Percentiles rank a stretch among this genome's conserved stretches.
phyloP scores from a whole-genome alignment of 2,888 invertebrate species.

The Microdon myrmicae region DNA sequence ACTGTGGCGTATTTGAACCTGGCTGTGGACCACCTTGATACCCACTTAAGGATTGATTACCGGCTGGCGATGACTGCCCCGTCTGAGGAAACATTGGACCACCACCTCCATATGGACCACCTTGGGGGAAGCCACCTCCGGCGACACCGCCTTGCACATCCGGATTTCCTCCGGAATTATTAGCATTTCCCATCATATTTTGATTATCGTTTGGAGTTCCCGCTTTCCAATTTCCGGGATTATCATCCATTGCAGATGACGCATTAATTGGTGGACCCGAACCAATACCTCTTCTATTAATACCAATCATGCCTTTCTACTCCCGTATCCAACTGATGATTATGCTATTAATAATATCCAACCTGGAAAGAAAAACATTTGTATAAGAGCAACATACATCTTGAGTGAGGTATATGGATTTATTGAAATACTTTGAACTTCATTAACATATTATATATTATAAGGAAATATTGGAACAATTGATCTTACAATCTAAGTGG shows the following conservation, averaged over 20 bases:
- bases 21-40: constrained; percentile 79
- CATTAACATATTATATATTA: too few relatives aligned
- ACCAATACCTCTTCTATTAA: constrained; percentile 79
- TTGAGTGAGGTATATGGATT: too few relatives aligned
- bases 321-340: too few relatives aligned
- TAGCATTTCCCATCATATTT: constrained; percentile 55
- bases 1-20: constrained; percentile 82
- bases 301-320: constrained; percentile 71
- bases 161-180: constrained; percentile 75
- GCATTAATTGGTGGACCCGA: constrained; percentile 72
- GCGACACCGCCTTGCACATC: constrained; percentile 72
- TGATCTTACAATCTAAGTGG: too few relatives aligned
- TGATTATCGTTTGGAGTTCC: constrained; percentile 66
- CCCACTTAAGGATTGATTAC: constrained; percentile 70
- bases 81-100: constrained; percentile 76
- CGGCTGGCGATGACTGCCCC: constrained; percentile 79
- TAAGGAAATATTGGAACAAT: too few relatives aligned
- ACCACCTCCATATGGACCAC: constrained; percentile 68
- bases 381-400: too few relatives aligned
- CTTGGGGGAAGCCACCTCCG: constrained; percentile 72
- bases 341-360: too few relatives aligned
- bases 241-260: constrained; percentile 81
- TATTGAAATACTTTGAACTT: too few relatives aligned
- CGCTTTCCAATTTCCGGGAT: constrained; percentile 82
- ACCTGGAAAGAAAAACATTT: too few relatives aligned